Percentiles rank a stretch among this genome's conserved stretches.
These are phyloP conservation scores for Noctua comes DNA, from an alignment of 2,888 invertebrate genomes.

Conservation along the genomic window DNA sequence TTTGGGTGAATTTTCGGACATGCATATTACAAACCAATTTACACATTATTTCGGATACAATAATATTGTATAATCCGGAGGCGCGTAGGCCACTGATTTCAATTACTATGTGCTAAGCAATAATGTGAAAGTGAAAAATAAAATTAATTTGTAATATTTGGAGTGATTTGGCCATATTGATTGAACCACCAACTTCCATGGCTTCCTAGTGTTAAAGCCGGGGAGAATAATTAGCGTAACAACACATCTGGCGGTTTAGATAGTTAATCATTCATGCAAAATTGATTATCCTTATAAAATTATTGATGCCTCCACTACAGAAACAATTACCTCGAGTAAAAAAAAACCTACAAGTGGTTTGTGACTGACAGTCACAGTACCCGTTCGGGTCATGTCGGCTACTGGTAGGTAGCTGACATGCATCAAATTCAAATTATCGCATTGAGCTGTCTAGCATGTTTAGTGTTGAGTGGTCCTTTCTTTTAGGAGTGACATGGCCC, in stretches of 20 bases:
- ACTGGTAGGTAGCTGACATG: background rate
- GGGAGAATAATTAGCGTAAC: background rate
- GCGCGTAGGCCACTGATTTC: background rate
- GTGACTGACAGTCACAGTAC: background rate
- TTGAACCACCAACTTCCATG: background rate
- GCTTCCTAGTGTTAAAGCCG: background rate
- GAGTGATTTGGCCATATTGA: background rate
- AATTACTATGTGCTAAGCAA: background rate
- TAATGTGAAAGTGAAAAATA: background rate
- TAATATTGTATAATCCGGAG: background rate
- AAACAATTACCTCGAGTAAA: background rate
- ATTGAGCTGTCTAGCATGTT: background rate
- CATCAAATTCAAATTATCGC: background rate
- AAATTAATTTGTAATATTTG: background rate
- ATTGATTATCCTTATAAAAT: background rate
- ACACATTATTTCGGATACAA: background rate
- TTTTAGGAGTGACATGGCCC: background rate
- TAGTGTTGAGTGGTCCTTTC: background rate
- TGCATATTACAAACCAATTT: background rate
- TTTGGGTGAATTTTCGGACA: background rate
- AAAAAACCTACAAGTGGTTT: background rate
- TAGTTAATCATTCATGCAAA: conserved; percentile 1
- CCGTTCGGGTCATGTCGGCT: background rate
- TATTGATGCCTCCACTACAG: background rate
- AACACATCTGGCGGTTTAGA: background rate